Evolutionary conservation across 2,888 invertebrate genomes (phyloP).

Genomic region (Orthosia gothica): DNA sequence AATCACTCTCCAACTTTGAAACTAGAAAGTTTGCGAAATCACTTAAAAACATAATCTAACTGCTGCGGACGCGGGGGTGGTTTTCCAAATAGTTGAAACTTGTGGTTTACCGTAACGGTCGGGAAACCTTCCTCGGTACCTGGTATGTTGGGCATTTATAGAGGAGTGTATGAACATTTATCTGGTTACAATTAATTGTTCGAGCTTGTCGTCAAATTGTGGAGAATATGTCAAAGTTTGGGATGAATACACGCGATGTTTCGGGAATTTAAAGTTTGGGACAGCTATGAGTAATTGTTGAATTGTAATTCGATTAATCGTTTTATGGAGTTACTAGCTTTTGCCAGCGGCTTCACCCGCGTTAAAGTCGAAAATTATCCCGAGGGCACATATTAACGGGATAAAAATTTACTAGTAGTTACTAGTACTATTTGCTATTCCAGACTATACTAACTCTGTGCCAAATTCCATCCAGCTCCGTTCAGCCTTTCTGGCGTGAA

Average conservation of each 20-base stretch:
- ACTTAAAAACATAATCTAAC: slow-evolving; percentile 64
- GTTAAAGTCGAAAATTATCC: no score
- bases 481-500: no score
- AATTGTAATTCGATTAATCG: slow-evolving; percentile 4
- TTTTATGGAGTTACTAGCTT: neutral
- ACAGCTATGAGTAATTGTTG: neutral
- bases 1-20: slow-evolving; percentile 46
- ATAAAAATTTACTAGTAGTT: no score
- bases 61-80: slow-evolving; percentile 48
- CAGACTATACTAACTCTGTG: no score
- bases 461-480: no score
- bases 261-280: slow-evolving; percentile 3
- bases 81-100: slow-evolving; percentile 54
- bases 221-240: slow-evolving; percentile 15
- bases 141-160: slow-evolving; percentile 33
- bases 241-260: neutral
- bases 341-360: no score
- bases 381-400: no score
- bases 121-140: slow-evolving; percentile 35
- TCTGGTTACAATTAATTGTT: slow-evolving; percentile 45
- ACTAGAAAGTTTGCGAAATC: slow-evolving; percentile 56
- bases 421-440: no score
- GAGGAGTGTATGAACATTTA: slow-evolving; percentile 35
- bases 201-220: slow-evolving; percentile 20
- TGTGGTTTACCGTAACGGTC: slow-evolving; percentile 42